These are phyloP conservation scores for Ips nitidus DNA, from an alignment of 1,140 invertebrate species.

Conservation along the genomic window DNA sequence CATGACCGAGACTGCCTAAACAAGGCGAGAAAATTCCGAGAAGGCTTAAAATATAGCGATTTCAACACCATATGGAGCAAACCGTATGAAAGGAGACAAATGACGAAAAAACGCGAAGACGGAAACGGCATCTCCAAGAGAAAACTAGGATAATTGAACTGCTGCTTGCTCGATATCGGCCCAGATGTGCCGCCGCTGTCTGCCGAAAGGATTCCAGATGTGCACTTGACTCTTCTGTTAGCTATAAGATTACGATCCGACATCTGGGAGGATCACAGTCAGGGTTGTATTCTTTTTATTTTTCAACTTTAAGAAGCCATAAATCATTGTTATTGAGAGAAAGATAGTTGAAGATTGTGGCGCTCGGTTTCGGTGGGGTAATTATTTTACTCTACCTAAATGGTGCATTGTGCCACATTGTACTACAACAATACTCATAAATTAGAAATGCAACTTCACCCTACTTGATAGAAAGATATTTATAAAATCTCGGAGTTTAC, in stretches of 20 bases:
- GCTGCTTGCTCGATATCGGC: slow-evolving; percentile 4
- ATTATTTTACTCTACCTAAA: too few species aligned
- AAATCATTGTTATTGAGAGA: too few species aligned
- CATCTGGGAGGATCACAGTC: slow-evolving; percentile 12
- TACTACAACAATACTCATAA: too few species aligned
- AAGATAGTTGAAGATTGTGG: too few species aligned
- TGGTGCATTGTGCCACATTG: too few species aligned
- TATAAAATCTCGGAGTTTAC: too few species aligned
- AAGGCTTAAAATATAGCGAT: slow-evolving; percentile 1
- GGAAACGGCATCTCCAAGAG: slow-evolving; percentile 9
- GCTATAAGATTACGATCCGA: slow-evolving; percentile 15
- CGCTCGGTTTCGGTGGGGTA: too few species aligned
- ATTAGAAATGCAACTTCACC: too few species aligned
- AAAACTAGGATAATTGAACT: slow-evolving; percentile 11
- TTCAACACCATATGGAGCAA: slow-evolving; percentile 11
- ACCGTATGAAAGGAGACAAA: background rate
- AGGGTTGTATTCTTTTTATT: too few species aligned
- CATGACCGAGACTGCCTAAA: too few species aligned
- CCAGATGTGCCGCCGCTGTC: slow-evolving; percentile 13
- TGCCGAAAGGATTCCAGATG: slow-evolving; percentile 20
- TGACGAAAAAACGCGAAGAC: slow-evolving; percentile 7
- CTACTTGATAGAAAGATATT: too few species aligned
- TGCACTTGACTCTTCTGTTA: slow-evolving; percentile 21
- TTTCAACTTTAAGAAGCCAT: too few species aligned
- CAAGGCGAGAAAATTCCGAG: slow-evolving; percentile 5